Evolutionary conservation across 2,888 invertebrate species (phyloP), one percentile per base, ranked within the genome.

Genomic region (Coronaproctus castanopsis): DNA sequence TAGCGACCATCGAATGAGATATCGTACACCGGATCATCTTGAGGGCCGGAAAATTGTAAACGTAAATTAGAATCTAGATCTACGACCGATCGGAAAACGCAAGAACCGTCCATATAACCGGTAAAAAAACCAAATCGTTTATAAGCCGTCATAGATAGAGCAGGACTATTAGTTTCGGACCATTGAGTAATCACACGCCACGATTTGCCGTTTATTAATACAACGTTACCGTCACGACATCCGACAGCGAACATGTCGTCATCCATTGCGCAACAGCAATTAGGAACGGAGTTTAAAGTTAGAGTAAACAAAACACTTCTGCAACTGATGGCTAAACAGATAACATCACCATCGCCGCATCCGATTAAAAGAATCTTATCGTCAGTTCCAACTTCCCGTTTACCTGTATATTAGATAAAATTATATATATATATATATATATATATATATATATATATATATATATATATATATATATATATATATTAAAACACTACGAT

Each of bases 21-120:
- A 65, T 78, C 78, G 68, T 83, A 77, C 19, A 85, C 75, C 0
- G 83, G 82, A 66, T 85, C 84, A 69, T 78, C 80, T 67, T 84
- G 80, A 0, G 83, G 74, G 0, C 85, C 85, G 5, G 82, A 82
- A n/a, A 84, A 70, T 62, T 80, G 78, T 0, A 79, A 72, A 61
- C 57, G 66, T 57, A 49, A 64, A 66, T 59, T 48, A 48, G 69
- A 66, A 1, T 55, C 23, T 10, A 51, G 51, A 58, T 71, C 70
- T 20, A 70, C 67, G 52, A 73, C 71, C 61, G 73, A 70, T 58
- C 76, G 66, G 76, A 76, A 75, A 51, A 77, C 76, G 65, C 81
- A 78, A 0, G 78, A 77, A 0, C 83, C 83, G 67, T 83, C 82
- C 71, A 79, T 78, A 62, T 80, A 75, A 5, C 80, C 78, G 20